These are phyloP conservation scores for Oryzias woworae DNA, from an alignment of 2,113 vertebrate species.

Conservation along the genomic window DNA sequence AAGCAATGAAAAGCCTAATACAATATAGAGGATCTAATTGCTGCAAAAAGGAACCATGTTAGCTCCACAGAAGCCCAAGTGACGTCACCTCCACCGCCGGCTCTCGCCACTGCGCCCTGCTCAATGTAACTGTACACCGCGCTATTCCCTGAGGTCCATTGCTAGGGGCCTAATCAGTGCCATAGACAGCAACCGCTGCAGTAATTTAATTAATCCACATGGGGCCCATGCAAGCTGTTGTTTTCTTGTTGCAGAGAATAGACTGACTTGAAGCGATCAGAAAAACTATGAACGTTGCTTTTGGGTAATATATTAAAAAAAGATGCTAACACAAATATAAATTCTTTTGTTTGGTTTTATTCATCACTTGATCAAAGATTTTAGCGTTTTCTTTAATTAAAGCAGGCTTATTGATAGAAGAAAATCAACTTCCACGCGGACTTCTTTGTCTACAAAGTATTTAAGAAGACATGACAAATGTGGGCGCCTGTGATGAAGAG, in stretches of 20 bases:
- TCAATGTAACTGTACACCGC: slow-evolving; percentile 56
- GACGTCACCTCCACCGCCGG: slow-evolving; percentile 45
- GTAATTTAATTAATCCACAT: slow-evolving; percentile 76
- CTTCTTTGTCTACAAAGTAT: neutral
- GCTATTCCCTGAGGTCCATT: slow-evolving; percentile 32
- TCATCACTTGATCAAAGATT: slow-evolving; percentile 2
- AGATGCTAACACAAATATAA: slow-evolving; percentile 11
- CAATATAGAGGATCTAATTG: slow-evolving; percentile 23
- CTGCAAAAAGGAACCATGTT: slow-evolving; percentile 15
- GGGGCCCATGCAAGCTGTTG: slow-evolving; percentile 70
- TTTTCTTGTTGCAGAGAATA: slow-evolving; percentile 57
- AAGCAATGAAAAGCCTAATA: slow-evolving; percentile 34
- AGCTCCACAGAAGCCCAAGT: slow-evolving; percentile 29
- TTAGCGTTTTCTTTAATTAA: neutral
- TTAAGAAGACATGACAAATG: neutral
- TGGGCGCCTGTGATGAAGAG: slow-evolving; percentile 3
- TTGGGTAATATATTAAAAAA: slow-evolving; percentile 7
- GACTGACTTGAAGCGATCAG: slow-evolving; percentile 18
- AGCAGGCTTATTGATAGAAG: neutral
- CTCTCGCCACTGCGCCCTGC: slow-evolving; percentile 32
- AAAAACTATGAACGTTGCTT: neutral
- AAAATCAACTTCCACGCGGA: neutral
- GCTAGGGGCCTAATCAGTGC: slow-evolving; percentile 58
- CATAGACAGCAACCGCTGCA: slow-evolving; percentile 52
- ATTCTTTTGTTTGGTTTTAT: neutral